Evolutionary conservation across 2,113 vertebrate genomes (phyloP).

Genomic region (Cromileptes altivelis): DNA sequence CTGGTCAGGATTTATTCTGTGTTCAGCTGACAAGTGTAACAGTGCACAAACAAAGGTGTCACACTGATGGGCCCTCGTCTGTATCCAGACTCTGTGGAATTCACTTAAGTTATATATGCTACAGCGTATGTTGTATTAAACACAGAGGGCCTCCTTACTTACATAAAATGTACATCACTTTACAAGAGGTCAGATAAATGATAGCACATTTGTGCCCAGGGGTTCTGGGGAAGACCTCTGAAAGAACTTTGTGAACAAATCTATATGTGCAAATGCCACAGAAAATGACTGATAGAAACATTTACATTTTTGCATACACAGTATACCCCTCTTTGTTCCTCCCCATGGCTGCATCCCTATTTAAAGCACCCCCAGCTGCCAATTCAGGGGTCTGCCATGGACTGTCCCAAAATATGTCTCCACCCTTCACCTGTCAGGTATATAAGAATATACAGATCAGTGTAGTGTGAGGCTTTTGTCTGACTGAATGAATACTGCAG

Average conservation of each 20-base stretch:
- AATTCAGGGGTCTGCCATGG: no score
- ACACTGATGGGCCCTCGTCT: not conserved
- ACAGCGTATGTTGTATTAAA: conserved; percentile 10
- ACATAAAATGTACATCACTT: not conserved
- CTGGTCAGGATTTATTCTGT: conserved; percentile 13
- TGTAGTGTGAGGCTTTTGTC: no score
- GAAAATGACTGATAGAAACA: no score
- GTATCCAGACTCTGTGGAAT: not conserved
- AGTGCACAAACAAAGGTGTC: conserved; percentile 11
- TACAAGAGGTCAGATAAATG: not conserved
- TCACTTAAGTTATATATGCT: conserved; percentile 19
- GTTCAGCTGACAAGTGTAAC: not conserved
- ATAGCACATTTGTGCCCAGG: not conserved
- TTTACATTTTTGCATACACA: no score
- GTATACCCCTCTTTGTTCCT: no score
- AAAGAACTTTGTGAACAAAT: not conserved
- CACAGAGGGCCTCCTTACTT: not conserved
- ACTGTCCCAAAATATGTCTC: no score
- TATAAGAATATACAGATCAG: no score
- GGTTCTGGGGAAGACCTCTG: not conserved
- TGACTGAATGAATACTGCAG: no score
- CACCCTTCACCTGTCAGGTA: no score
- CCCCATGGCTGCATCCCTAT: no score
- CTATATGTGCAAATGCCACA: not conserved
- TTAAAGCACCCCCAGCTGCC: no score